Base-by-base conservation (phyloP, 2,113 vertebrate genomes). In the Symphodus melops region DNA sequence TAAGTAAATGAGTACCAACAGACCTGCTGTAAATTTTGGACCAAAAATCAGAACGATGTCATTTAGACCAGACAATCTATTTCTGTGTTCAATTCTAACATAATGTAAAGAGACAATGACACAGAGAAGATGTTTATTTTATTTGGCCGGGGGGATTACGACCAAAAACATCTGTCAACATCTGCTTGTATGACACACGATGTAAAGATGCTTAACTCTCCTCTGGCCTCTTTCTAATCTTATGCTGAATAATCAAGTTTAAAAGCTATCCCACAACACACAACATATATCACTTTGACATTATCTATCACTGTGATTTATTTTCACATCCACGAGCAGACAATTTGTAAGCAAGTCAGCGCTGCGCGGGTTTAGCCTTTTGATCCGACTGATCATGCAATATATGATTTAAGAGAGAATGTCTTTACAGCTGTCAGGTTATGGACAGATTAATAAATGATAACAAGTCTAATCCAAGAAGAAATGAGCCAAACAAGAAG, bases 251-350 rank as follows among this genome's bases (percentile, higher is more conserved):
- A 72, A 82, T 79, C 42, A 68, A 60, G 53, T 78, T 80, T 55
- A 28, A 65, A 74, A 73, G 65, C 78, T 69, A 67, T 53, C 77
- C 70, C 42, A 57, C 55, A 25, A 59, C 53, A 5, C 23, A 42
- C n/a, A 19, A 12, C 55, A 44, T 86, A 36, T 64, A 82, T 88
- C 82, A 86, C 64, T 56, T 36, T 87, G 88, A 89, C 84, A 19
- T 80, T 86, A 86, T 91, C 87, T 54, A 61, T 60, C 73, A 16
- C 77, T 79, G 62, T 90, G 91, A 91, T 90, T 91, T 84, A 89
- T 89, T 83, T 37, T 17, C 72, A 48, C 81, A 79, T 76, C 76
- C 72, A 70, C 64, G 42, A 58, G 71, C 77, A 64, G 68, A 67
- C 74, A 39, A 63, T 88, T 67, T 86, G 77, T 72, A 71, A 87